These are phyloP conservation scores for Idaea biselata DNA, from an alignment of 2,888 invertebrate genomes.

Conservation along the genomic window DNA sequence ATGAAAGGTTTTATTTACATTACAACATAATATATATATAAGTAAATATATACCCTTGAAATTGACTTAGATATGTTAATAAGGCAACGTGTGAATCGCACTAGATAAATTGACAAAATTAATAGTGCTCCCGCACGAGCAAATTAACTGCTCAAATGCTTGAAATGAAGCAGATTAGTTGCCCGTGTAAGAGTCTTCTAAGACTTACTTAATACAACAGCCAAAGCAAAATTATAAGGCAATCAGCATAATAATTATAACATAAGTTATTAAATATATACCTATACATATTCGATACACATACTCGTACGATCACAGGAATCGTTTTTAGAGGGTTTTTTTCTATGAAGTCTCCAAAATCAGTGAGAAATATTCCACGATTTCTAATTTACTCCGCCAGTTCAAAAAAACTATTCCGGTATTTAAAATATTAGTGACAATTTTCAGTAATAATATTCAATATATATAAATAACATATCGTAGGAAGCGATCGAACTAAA, in stretches of 20 bases:
- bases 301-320: constrained; percentile 16
- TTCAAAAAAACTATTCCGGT: background rate
- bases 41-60: constrained; percentile 63
- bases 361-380: no score
- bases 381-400: no score
- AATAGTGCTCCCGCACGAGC: constrained; percentile 18
- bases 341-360: no score
- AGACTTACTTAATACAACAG: constrained; percentile 70
- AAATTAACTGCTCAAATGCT: background rate
- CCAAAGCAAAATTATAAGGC: constrained; percentile 76
- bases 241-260: constrained; percentile 46
- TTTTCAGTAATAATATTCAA: constrained; percentile 55
- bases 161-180: background rate
- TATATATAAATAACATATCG: constrained; percentile 74
- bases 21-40: constrained; percentile 53
- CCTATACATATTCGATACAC: constrained; percentile 44
- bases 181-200: constrained; percentile 35
- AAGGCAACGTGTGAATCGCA: constrained; percentile 81
- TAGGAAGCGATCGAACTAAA: constrained; percentile 64
- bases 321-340: no score
- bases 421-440: constrained; percentile 47
- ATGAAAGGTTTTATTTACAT: constrained; percentile 38
- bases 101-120: constrained; percentile 69
- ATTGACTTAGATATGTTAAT: constrained; percentile 81
- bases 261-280: constrained; percentile 30